A percentile compares a stretch with the other conserved stretches of the same genome.
Conservation (phyloP, 2,797 vertebrate species). For the Myotis myotis region DNA sequence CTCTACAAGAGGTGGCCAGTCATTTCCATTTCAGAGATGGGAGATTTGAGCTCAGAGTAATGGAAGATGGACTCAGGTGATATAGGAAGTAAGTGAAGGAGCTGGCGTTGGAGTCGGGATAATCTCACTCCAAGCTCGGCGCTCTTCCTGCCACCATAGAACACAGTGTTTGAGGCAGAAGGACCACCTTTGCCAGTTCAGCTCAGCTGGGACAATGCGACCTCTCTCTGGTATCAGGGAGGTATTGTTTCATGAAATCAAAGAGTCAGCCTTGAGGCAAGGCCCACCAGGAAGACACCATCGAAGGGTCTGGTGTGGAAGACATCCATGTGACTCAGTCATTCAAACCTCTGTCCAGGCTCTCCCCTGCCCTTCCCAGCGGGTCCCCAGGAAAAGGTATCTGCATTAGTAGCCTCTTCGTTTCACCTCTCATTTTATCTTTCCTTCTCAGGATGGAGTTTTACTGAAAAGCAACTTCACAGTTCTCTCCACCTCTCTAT, state of each 20-base stretch:
- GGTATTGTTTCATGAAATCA: background rate
- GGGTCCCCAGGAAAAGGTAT: background rate
- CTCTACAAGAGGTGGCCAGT: background rate
- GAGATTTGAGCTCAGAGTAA: background rate
- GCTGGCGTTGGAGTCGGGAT: background rate
- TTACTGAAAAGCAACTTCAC: background rate
- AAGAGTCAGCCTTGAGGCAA: background rate
- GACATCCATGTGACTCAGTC: background rate
- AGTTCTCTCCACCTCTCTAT: background rate
- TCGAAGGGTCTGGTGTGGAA: background rate
- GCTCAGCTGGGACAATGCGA: background rate
- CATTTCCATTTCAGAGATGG: background rate
- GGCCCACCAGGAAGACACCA: background rate
- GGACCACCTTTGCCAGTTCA: background rate
- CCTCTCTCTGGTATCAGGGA: background rate
- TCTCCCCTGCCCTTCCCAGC: too few species aligned
- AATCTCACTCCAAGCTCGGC: background rate
- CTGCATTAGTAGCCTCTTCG: background rate
- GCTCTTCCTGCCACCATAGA: background rate
- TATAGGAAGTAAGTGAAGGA: background rate
- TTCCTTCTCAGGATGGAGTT: background rate
- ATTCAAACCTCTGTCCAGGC: background rate
- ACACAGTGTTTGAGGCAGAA: background rate
- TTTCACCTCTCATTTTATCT: background rate
- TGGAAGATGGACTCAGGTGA: background rate